These are phyloP conservation scores for Drosophila subsilvestris DNA, from an alignment of 2,888 invertebrate genomes.

Conservation along the genomic window DNA sequence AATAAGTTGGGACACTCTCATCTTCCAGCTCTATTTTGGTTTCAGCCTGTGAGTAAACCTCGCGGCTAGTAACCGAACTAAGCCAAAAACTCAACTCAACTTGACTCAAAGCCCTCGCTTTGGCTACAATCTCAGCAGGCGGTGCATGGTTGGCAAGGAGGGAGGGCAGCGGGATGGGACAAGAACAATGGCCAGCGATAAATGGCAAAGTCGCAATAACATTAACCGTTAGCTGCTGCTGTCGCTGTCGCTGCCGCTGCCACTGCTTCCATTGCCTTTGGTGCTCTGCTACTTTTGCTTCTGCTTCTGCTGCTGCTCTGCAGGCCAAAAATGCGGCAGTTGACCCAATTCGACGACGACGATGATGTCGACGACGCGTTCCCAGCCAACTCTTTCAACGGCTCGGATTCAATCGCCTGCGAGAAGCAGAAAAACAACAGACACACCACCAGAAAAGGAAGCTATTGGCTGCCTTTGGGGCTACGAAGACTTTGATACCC, in stretches of 20 bases:
- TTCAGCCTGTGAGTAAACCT: conserved; percentile 18
- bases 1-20: background rate
- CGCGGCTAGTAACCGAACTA: conserved; percentile 14
- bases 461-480: conserved; percentile 17
- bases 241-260: background rate
- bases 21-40: background rate
- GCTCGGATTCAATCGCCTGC: conserved; percentile 69
- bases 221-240: conserved; percentile 72
- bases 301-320: conserved; percentile 47
- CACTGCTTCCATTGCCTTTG: conserved; percentile 1
- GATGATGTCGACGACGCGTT: conserved; percentile 15
- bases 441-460: background rate
- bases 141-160: conserved; percentile 21
- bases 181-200: conserved; percentile 65
- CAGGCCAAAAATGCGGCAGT: conserved; percentile 70
- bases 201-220: conserved; percentile 70
- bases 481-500: background rate
- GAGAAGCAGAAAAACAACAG: conserved; percentile 59
- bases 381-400: conserved; percentile 61
- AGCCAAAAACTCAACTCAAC: conserved; percentile 2
- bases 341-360: conserved; percentile 66
- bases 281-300: background rate
- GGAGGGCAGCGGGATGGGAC: conserved; percentile 48
- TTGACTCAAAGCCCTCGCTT: background rate
- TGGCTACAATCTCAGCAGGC: conserved; percentile 42